A percentile compares a stretch with the other conserved stretches of the same genome.
Conservation (phyloP, 2,888 invertebrate species). For the Leuctra nigra region DNA sequence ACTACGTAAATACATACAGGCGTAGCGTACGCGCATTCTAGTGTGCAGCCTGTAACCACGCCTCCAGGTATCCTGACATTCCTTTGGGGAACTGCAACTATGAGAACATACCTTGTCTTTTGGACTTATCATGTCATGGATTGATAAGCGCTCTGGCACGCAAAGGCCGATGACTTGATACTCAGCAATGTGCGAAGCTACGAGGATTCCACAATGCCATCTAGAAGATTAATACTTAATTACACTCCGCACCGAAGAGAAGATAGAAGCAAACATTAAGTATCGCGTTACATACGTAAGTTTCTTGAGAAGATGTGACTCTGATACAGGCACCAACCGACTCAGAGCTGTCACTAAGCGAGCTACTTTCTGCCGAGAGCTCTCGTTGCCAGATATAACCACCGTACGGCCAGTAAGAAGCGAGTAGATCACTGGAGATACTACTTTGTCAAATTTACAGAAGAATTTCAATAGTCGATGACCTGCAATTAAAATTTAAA, state of each 20-base stretch:
- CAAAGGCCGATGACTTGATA: slow-evolving; percentile 36
- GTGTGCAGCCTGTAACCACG: too few relatives aligned
- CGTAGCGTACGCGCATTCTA: too few relatives aligned
- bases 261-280: neutral
- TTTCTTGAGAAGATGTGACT: neutral
- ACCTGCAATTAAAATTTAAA: slow-evolving; percentile 23
- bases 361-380: slow-evolving; percentile 19
- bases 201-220: slow-evolving; percentile 37
- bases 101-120: slow-evolving; percentile 33
- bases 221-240: slow-evolving; percentile 26
- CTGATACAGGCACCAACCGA: slow-evolving; percentile 23
- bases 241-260: too few relatives aligned
- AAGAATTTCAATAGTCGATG: slow-evolving; percentile 33
- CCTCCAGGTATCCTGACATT: too few relatives aligned
- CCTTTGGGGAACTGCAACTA: too few relatives aligned
- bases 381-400: slow-evolving; percentile 25
- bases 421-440: slow-evolving; percentile 34
- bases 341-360: slow-evolving; percentile 24
- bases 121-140: slow-evolving; percentile 35
- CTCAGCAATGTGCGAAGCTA: slow-evolving; percentile 33
- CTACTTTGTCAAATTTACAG: slow-evolving; percentile 30
- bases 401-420: slow-evolving; percentile 31
- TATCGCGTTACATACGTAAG: neutral
- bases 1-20: too few relatives aligned
- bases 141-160: slow-evolving; percentile 35